Percentiles rank a stretch among this genome's conserved stretches.
Evolutionary conservation across 2,797 vertebrate species (phyloP).

Genomic region (Neostethus bicornis): DNA sequence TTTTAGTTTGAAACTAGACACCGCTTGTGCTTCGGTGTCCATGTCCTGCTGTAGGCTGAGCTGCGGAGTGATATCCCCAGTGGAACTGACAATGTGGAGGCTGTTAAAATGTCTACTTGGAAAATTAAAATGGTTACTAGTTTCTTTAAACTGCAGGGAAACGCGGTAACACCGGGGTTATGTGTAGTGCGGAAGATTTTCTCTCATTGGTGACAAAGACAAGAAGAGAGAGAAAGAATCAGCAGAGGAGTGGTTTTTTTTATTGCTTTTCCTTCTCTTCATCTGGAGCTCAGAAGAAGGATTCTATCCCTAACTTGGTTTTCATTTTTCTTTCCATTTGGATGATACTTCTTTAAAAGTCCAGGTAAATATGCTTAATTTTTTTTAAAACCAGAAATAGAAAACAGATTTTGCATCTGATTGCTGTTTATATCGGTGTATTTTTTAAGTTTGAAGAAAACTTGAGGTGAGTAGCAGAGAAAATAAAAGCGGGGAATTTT

Average conservation of each 20-base stretch:
- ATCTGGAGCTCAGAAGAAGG: constrained; percentile 78
- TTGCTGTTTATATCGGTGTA: constrained; percentile 41
- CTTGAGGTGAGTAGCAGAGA: constrained; percentile 59
- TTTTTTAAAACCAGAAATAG: too few species aligned
- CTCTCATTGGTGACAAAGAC: constrained; percentile 60
- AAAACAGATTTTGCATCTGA: too few species aligned
- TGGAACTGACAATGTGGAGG: constrained; percentile 84
- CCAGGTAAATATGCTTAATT: constrained; percentile 70
- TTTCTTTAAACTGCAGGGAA: constrained; percentile 64
- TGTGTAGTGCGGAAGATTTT: constrained; percentile 44
- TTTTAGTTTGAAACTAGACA: constrained; percentile 77
- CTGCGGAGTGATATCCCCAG: constrained; percentile 81
- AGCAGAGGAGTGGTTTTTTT: constrained; percentile 50
- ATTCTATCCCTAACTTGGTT: constrained; percentile 83
- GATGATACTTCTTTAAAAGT: constrained; percentile 73
- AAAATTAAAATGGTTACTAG: constrained; percentile 81
- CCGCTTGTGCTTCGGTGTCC: constrained; percentile 75
- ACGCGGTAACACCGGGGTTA: constrained; percentile 56
- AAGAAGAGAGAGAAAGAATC: constrained; percentile 35
- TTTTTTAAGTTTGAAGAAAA: constrained; percentile 70
- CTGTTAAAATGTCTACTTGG: constrained; percentile 86
- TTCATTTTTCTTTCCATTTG: constrained; percentile 74
- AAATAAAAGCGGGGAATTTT: constrained; percentile 69
- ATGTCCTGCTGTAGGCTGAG: constrained; percentile 66
- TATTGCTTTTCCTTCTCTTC: constrained; percentile 70